phyloP scores from a whole-genome alignment of 2,888 invertebrate genomes.

The Allolobophora icterica region DNA sequence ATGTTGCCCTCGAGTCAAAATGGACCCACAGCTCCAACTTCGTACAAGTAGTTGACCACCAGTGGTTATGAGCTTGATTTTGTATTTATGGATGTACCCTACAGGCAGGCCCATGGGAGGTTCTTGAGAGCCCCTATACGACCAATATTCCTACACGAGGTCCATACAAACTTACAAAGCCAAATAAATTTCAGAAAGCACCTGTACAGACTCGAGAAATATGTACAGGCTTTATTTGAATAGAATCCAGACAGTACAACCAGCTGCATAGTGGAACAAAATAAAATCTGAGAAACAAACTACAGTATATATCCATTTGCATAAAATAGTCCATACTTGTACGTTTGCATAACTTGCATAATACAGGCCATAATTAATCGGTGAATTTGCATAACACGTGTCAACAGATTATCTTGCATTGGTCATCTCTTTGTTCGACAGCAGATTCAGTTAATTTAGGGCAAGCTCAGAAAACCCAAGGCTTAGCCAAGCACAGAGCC shows the following conservation, averaged over 20 bases:
- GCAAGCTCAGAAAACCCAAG: neutral
- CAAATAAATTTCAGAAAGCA: neutral
- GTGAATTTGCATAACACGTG: neutral
- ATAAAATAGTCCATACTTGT: neutral
- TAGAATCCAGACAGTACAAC: neutral
- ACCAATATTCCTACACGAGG: too few species aligned
- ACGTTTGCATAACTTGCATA: slow-evolving; percentile 10
- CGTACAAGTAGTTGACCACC: too few species aligned
- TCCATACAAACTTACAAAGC: too few species aligned
- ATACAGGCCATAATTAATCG: slow-evolving; percentile 8
- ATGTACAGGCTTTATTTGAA: neutral
- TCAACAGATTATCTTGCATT: too few species aligned
- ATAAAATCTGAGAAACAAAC: neutral
- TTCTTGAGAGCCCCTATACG: too few species aligned
- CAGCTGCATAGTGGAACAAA: slow-evolving; percentile 17
- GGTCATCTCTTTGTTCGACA: neutral
- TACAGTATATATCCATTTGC: neutral
- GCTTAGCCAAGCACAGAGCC: neutral
- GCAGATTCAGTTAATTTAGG: neutral
- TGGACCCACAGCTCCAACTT: too few species aligned
- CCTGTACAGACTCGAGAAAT: neutral
- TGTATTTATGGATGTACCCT: too few species aligned
- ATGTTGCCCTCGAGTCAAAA: too few species aligned
- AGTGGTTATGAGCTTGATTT: too few species aligned
- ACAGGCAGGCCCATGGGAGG: too few species aligned